Conservation (phyloP, 2,797 vertebrate genomes). For the Leuciscus waleckii region DNA sequence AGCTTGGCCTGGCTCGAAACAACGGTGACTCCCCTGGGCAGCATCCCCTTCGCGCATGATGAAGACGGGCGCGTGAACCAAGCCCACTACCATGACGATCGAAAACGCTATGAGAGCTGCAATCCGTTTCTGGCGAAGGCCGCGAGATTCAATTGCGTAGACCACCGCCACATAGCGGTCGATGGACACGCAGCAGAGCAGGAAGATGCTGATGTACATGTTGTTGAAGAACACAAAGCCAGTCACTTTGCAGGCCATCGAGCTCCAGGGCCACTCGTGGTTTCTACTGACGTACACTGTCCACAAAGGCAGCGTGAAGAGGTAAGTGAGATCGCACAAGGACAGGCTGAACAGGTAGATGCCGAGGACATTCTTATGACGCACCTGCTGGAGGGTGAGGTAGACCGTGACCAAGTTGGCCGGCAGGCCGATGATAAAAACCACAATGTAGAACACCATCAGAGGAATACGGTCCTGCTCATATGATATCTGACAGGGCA, state of each 20-base stretch:
- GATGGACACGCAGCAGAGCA: conserved; percentile 88
- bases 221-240: conserved; percentile 93
- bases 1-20: conserved; percentile 83
- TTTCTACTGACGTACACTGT: conserved; percentile 73
- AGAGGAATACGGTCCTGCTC: conserved; percentile 68
- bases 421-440: conserved; percentile 82
- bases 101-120: conserved; percentile 64
- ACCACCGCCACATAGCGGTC: conserved; percentile 87
- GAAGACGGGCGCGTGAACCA: conserved; percentile 77
- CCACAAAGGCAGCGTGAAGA: conserved; percentile 88
- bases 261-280: conserved; percentile 79
- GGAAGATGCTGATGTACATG: conserved; percentile 91
- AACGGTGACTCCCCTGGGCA: rapidly evolving
- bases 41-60: conserved; percentile 53
- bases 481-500: conserved; percentile 67
- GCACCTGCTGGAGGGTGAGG: conserved; percentile 80
- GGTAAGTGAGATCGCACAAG: conserved; percentile 86
- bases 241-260: conserved; percentile 70
- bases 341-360: conserved; percentile 88
- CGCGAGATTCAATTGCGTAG: conserved; percentile 81
- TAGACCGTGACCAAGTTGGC: conserved; percentile 82
- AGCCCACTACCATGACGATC: conserved; percentile 71
- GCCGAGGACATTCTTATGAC: conserved; percentile 79
- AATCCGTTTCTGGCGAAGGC: conserved; percentile 70
- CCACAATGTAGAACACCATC: conserved; percentile 78